Percentiles rank a stretch among this genome's conserved stretches.
Evolutionary conservation across 1,140 invertebrate genomes (phyloP).

Genomic region (Aphelenchoides fujianensis): DNA sequence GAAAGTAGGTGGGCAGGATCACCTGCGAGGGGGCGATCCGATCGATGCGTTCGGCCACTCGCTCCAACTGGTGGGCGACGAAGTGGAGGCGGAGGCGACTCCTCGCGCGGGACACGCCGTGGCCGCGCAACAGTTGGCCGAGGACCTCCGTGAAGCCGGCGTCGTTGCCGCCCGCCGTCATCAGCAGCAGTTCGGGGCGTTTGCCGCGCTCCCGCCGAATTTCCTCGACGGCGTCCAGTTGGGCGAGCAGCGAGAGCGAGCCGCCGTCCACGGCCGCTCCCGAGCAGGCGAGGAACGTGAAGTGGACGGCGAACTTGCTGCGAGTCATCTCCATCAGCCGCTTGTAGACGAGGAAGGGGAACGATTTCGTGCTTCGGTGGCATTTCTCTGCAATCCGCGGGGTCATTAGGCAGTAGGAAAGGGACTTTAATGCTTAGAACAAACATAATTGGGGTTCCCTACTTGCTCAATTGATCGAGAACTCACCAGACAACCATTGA

Average conservation of each 20-base stretch:
- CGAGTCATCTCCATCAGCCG: slow-evolving; percentile 9
- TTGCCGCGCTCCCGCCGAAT: background rate
- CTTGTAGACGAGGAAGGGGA: slow-evolving; percentile 26
- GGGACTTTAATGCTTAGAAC: no score
- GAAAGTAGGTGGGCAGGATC: slow-evolving; percentile 23
- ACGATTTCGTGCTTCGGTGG: slow-evolving; percentile 30
- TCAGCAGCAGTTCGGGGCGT: slow-evolving; percentile 23
- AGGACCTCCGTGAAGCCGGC: slow-evolving; percentile 26
- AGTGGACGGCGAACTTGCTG: slow-evolving; percentile 22
- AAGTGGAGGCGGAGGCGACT: slow-evolving; percentile 27
- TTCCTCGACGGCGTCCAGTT: background rate
- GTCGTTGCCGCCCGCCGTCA: slow-evolving; percentile 32
- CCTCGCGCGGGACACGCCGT: background rate
- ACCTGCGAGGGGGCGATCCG: slow-evolving; percentile 23
- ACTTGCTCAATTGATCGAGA: background rate
- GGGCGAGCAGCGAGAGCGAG: slow-evolving; percentile 10
- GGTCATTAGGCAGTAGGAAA: no score
- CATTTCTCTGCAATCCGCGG: slow-evolving; percentile 33
- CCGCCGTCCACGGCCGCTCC: slow-evolving; percentile 27
- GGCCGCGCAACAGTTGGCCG: slow-evolving; percentile 15
- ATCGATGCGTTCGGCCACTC: slow-evolving; percentile 13
- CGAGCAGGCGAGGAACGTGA: slow-evolving; percentile 31
- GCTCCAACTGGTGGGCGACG: slow-evolving; percentile 21
- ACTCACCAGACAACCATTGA: no score
- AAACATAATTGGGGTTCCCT: background rate